A percentile compares a stretch with the other conserved stretches of the same genome.
Conservation (phyloP, 1,140 invertebrate genomes). For the Stegodyphus mimosarum region DNA sequence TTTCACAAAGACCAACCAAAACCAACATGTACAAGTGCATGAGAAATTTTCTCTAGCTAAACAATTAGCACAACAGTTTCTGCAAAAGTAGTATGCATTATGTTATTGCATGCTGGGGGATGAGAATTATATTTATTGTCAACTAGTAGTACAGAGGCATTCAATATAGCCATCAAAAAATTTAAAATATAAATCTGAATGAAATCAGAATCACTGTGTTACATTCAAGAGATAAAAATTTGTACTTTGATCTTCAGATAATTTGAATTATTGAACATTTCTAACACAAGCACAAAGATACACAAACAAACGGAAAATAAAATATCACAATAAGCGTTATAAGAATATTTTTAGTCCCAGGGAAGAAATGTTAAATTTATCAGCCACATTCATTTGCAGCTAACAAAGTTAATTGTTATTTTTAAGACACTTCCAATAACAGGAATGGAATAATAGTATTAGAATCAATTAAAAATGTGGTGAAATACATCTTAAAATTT, state of each 20-base stretch:
- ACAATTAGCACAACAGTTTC: conserved; percentile 41
- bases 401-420: no score
- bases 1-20: conserved; percentile 19
- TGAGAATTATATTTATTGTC: no score
- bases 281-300: conserved; percentile 2
- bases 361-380: background rate
- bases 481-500: no score
- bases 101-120: no score
- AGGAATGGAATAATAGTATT: no score
- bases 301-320: conserved; percentile 7
- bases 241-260: conserved; percentile 46
- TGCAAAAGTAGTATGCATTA: background rate
- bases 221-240: conserved; percentile 40
- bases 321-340: conserved; percentile 41
- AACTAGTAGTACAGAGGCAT: no score
- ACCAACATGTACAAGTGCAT: conserved; percentile 52
- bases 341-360: background rate
- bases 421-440: no score
- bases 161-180: no score
- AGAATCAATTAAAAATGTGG: no score
- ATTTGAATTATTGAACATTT: conserved; percentile 14
- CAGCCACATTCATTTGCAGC: no score
- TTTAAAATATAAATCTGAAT: conserved; percentile 51
- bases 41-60: conserved; percentile 48
- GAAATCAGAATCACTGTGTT: conserved; percentile 13